Evolutionary conservation across 2,888 invertebrate genomes (phyloP).

Genomic region (Amblyjoppa proteus): DNA sequence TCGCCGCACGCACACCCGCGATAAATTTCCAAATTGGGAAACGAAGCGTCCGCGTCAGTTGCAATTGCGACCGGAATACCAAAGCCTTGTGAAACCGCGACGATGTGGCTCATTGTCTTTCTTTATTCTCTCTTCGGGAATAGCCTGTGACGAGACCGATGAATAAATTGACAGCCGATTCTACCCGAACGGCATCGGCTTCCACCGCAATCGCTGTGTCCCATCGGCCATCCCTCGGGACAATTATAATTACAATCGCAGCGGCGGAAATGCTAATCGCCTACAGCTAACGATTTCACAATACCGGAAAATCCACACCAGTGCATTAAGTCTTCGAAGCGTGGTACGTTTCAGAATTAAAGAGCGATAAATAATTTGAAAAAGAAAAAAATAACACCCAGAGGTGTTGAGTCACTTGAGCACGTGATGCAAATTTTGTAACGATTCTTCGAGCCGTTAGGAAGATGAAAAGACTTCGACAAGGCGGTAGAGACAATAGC

Average conservation of each 20-base stretch:
- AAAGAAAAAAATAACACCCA: not conserved
- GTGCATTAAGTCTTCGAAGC: not conserved
- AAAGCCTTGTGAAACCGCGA: constrained; percentile 66
- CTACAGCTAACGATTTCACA: constrained; percentile 11
- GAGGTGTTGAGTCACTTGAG: not conserved
- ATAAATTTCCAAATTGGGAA: constrained; percentile 65
- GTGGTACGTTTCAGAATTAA: not conserved
- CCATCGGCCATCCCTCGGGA: not conserved
- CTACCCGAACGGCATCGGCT: not conserved
- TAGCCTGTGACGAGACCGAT: constrained; percentile 26
- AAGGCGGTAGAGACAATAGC: no score
- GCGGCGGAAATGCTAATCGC: constrained; percentile 18
- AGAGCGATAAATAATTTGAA: not conserved
- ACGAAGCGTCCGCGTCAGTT: constrained; percentile 47
- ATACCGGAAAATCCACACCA: constrained; percentile 10
- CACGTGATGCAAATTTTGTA: not conserved
- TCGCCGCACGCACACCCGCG: constrained; percentile 21
- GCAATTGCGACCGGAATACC: constrained; percentile 66
- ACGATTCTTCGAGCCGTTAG: no score
- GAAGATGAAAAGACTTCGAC: no score
- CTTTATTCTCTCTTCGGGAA: constrained; percentile 31
- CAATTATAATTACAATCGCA: constrained; percentile 24
- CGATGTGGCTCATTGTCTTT: constrained; percentile 64
- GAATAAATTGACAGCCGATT: constrained; percentile 57
- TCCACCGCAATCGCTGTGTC: constrained; percentile 7